phyloP scores from a whole-genome alignment of 2,113 vertebrate genomes.

The Athene cunicularia region DNA sequence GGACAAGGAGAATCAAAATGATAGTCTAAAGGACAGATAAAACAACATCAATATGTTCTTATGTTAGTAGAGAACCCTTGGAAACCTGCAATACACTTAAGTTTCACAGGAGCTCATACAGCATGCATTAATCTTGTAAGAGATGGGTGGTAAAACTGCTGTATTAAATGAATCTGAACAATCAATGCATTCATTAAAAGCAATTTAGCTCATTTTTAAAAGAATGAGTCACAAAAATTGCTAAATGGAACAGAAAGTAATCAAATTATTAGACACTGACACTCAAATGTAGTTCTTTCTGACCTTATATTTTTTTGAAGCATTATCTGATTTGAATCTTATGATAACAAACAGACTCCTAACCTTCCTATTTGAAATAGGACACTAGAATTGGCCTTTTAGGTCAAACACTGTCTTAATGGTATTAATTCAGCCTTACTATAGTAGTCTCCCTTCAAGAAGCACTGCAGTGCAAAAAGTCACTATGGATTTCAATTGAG shows the following conservation, averaged over 20 bases:
- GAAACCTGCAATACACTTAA: neutral
- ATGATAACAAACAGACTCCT: neutral
- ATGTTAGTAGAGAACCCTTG: constrained; percentile 5
- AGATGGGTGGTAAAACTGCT: constrained; percentile 10
- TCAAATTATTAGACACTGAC: neutral
- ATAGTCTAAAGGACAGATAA: constrained; percentile 61
- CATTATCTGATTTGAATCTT: neutral
- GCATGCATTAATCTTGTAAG: constrained; percentile 23
- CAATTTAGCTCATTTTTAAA: neutral
- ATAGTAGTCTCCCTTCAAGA: neutral
- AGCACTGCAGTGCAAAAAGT: neutral
- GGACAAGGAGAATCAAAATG: constrained; percentile 55
- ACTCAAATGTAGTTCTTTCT: neutral
- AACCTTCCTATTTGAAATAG: neutral
- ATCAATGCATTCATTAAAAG: neutral
- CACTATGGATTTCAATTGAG: neutral
- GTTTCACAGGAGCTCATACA: constrained; percentile 23
- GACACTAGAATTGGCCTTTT: neutral
- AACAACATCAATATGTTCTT: constrained; percentile 53
- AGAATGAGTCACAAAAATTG: neutral
- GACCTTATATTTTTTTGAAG: neutral
- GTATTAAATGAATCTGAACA: constrained; percentile 18
- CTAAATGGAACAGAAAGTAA: neutral
- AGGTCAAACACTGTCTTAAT: neutral
- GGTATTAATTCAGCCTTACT: neutral